Base-by-base conservation (phyloP, 1,140 invertebrate genomes). In the Druon quercuslanigerum region DNA sequence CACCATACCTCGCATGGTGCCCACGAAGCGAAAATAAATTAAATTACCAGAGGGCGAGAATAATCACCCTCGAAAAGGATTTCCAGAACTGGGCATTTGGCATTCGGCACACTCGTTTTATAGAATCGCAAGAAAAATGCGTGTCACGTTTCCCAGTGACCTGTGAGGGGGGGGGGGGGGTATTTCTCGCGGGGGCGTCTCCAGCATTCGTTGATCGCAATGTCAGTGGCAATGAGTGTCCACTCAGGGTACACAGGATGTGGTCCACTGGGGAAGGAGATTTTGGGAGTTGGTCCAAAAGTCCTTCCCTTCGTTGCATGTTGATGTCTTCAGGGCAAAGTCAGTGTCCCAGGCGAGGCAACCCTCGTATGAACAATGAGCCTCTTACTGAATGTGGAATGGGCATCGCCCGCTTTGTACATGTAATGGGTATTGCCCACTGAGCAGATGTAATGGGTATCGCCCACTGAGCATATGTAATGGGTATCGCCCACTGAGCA, bases 301-400 rank as follows among this genome's bases (percentile, higher is more conserved):
- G 71, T 75, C 66, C 54, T 25, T 17, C 74, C 72, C 73, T 81
- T 78, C 66, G 46, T 33, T 76, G 66, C 71, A 77, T 79, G 14
- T 57, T 76, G 77, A 82, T 76, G 78, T 71, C 81, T 71, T 60
- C 50, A 33, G 70, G 78, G 74, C 74, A 66, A 79, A 74, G 81
- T 79, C 78, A 78, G 73, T 20, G 52, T 71, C 20, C 12, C 60
- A 40, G 56, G 75, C 77, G 73, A 40, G 70, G 73, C 77, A 71
- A 79, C 77, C 80, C 80, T 76, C 79, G 72, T 72, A 76, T 78
- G 78, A 82, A 82, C 81, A 82, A 82, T 78, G 77, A 57, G 66
- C 71, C 54, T 51, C 80, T 75, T 73, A 72, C 73, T 82, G 73
- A 79, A 74, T 78, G 77, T 56, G 71, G 66, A 76, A 6, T 51